Evolutionary conservation across 2,888 invertebrate genomes (phyloP).

Genomic region (Spisula solida): DNA sequence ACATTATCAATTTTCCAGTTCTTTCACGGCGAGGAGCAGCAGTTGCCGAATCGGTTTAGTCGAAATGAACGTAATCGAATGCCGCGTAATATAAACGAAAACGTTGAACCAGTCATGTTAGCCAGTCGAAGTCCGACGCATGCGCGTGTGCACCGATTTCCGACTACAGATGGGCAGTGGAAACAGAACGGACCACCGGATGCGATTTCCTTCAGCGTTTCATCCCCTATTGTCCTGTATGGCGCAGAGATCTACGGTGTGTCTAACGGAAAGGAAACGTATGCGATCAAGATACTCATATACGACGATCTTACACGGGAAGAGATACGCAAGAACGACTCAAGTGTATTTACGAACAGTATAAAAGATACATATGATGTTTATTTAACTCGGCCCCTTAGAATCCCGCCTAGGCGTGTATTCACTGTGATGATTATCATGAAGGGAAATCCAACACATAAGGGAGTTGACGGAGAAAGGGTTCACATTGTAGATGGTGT

Average conservation of each 20-base stretch:
- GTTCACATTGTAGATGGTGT: constrained; percentile 57
- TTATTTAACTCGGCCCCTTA: constrained; percentile 56
- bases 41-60: constrained; percentile 66
- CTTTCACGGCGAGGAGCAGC: constrained; percentile 70
- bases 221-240: constrained; percentile 62
- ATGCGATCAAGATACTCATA: constrained; percentile 44
- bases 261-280: constrained; percentile 57
- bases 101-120: constrained; percentile 51
- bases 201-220: constrained; percentile 66
- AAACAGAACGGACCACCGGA: constrained; percentile 71
- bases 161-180: constrained; percentile 60
- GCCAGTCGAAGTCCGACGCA: constrained; percentile 40
- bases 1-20: constrained; percentile 70
- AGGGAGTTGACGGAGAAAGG: constrained; percentile 66
- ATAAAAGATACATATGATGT: constrained; percentile 59
- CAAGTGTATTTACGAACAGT: constrained; percentile 55
- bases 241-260: constrained; percentile 66
- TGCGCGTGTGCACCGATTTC: constrained; percentile 55
- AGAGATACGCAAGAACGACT: constrained; percentile 62
- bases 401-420: constrained; percentile 59
- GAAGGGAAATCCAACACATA: constrained; percentile 62
- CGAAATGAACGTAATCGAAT: constrained; percentile 49
- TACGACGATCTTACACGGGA: constrained; percentile 65
- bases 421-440: constrained; percentile 59
- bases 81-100: constrained; percentile 45